Conservation (phyloP, 2,113 vertebrate genomes). For the Limanda limanda region DNA sequence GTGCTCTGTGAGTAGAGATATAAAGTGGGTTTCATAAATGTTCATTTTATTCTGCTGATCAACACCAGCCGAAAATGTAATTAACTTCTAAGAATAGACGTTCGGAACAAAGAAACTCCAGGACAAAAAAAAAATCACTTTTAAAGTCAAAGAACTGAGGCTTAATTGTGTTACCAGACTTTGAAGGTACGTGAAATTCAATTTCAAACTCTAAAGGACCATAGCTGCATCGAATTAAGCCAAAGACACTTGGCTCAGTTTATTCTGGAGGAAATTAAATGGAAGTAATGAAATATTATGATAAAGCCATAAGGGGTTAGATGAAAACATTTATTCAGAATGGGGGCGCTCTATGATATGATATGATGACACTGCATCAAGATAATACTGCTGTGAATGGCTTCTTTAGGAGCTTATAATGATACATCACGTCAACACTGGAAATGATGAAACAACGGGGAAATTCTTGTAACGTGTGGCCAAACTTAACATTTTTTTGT, state of each 20-base stretch:
- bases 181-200: conserved; percentile 75
- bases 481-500: conserved; percentile 32
- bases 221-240: conserved; percentile 68
- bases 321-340: conserved; percentile 69
- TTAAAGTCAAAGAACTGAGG: conserved; percentile 70
- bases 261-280: conserved; percentile 68
- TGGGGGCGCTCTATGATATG: conserved; percentile 53
- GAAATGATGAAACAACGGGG: conserved; percentile 70
- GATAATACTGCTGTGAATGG: conserved; percentile 68
- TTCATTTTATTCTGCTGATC: conserved; percentile 59
- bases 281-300: conserved; percentile 72
- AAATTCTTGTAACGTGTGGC: conserved; percentile 54
- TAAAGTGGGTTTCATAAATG: conserved; percentile 56
- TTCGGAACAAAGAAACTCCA: conserved; percentile 60
- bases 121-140: conserved; percentile 59
- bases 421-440: conserved; percentile 54
- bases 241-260: conserved; percentile 45
- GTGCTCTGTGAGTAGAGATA: conserved; percentile 41
- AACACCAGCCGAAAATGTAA: conserved; percentile 70
- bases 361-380: conserved; percentile 68
- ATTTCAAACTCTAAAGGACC: conserved; percentile 73
- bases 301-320: conserved; percentile 59
- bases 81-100: conserved; percentile 75
- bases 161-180: conserved; percentile 74
- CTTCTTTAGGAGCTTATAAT: conserved; percentile 49